These are phyloP conservation scores for Ecliptopera silaceata DNA, from an alignment of 2,888 invertebrate genomes.

Conservation along the genomic window DNA sequence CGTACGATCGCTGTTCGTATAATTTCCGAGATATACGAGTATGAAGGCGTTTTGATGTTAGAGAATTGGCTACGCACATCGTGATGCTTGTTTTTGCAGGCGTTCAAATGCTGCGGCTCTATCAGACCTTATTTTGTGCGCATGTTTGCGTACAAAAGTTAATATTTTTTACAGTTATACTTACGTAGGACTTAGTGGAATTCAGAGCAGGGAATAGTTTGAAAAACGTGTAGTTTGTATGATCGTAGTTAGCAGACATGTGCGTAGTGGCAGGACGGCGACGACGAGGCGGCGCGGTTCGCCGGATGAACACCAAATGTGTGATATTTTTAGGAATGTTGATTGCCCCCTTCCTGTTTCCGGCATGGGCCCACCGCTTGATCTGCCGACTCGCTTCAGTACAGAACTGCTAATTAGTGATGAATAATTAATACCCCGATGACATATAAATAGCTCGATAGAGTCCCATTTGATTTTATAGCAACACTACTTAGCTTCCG, in stretches of 20 bases:
- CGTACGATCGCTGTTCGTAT: background rate
- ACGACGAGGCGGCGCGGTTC: constrained; percentile 35
- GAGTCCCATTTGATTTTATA: constrained; percentile 38
- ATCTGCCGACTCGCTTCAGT: constrained; percentile 63
- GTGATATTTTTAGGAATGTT: constrained; percentile 82
- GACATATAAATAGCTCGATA: constrained; percentile 57
- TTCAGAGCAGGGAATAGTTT: background rate
- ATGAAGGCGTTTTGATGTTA: no score
- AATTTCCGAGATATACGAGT: background rate
- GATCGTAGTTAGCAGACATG: constrained; percentile 13
- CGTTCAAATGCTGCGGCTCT: no score
- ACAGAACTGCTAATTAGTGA: constrained; percentile 73
- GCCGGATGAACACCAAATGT: constrained; percentile 81
- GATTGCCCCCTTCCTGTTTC: constrained; percentile 81
- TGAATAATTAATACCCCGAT: constrained; percentile 68
- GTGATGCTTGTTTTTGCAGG: no score
- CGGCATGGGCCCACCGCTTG: constrained; percentile 65
- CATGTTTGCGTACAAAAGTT: no score
- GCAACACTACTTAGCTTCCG: no score
- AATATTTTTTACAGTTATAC: no score
- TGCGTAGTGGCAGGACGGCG: constrained; percentile 35
- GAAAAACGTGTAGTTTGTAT: background rate
- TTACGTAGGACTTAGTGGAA: no score
- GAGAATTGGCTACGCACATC: no score
- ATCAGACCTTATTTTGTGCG: no score